These are phyloP conservation scores for Sebastolobus altivelis DNA, from an alignment of 2,797 vertebrate species.

Conservation along the genomic window DNA sequence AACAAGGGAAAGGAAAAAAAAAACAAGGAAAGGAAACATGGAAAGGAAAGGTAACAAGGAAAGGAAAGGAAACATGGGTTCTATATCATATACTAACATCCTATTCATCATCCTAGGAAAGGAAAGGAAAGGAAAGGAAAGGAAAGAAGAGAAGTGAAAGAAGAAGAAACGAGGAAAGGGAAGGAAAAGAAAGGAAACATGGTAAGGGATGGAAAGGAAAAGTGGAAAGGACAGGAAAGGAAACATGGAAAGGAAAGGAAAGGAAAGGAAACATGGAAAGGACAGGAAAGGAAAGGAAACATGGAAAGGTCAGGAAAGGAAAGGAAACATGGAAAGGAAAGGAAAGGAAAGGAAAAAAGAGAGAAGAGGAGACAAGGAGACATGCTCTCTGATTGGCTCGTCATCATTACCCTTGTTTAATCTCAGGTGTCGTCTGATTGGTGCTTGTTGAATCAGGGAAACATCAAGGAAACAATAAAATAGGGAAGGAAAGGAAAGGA, in stretches of 20 bases:
- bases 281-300: not conserved
- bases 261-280: not conserved
- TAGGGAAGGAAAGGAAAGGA: not conserved
- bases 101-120: too few species aligned
- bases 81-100: too few species aligned
- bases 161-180: too few species aligned
- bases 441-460: too few species aligned
- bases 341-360: not conserved
- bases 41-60: too few species aligned
- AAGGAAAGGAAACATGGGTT: not conserved
- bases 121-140: too few species aligned
- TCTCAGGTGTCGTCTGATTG: too few species aligned
- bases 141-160: too few species aligned
- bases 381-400: too few species aligned
- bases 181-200: not conserved
- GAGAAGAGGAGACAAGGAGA: not conserved
- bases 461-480: too few species aligned
- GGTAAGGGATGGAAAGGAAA: not conserved
- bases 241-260: not conserved
- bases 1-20: not conserved
- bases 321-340: not conserved
- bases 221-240: not conserved
- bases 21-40: not conserved
- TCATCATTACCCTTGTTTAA: too few species aligned
- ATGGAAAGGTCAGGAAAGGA: too few species aligned